phyloP scores from a whole-genome alignment of 2,797 vertebrate species.

The Kryptolebias ocellatus region DNA sequence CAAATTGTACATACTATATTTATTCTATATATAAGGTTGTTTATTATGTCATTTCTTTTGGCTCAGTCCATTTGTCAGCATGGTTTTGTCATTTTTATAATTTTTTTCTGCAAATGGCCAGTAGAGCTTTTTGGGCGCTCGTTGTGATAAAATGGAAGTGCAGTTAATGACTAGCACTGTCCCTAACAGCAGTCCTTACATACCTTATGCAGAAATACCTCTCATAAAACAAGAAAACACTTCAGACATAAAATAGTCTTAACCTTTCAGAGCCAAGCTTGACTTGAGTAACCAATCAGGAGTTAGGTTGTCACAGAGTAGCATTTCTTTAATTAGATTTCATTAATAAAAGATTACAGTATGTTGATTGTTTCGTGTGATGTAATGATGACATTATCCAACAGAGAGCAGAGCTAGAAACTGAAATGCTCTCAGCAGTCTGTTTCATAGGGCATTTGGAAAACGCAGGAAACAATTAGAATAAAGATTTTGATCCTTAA shows the following conservation, averaged over 20 bases:
- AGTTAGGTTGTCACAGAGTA: conserved; percentile 64
- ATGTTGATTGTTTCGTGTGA: conserved; percentile 66
- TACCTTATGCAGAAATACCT: conserved; percentile 32
- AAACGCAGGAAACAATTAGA: conserved; percentile 20
- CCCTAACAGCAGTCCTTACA: conserved; percentile 74
- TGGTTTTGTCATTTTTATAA: conserved; percentile 37
- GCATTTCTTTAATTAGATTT: conserved; percentile 68
- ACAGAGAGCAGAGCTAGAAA: conserved; percentile 18
- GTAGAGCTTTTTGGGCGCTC: conserved; percentile 62
- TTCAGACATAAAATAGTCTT: conserved; percentile 74
- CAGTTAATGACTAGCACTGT: conserved; percentile 71
- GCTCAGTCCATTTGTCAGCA: conserved; percentile 58
- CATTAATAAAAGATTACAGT: conserved; percentile 73
- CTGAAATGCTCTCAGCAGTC: conserved; percentile 15
- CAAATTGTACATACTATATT: conserved; percentile 88
- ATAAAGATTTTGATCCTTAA: too few species aligned
- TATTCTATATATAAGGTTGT: conserved; percentile 87
- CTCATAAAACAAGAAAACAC: conserved; percentile 23
- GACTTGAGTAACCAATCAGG: conserved; percentile 69
- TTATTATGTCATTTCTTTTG: conserved; percentile 81
- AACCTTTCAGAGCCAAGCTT: conserved; percentile 78
- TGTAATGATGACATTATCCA: conserved; percentile 61
- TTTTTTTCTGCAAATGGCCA: conserved; percentile 69
- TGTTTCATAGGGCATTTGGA: conserved; percentile 3
- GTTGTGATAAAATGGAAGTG: conserved; percentile 38